Base-by-base conservation (phyloP, 2,113 vertebrate species). In the Barbus barbus region DNA sequence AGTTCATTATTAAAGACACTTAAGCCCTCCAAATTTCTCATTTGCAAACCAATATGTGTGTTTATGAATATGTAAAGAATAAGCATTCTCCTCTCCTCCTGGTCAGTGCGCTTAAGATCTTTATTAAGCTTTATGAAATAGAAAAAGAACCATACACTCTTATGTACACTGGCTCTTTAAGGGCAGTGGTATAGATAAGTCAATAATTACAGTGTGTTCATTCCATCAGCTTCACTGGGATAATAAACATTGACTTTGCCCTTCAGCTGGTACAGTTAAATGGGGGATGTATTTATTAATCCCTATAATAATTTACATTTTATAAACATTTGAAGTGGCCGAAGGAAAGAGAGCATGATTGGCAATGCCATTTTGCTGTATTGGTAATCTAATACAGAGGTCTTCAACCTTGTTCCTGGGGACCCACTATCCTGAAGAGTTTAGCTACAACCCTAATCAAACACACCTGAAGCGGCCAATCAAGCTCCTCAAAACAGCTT, bases 71-170 rank as follows among this genome's bases (percentile, higher is more conserved):
- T 58, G 56, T 6, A 78, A 38, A 36, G n/a, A 61, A 79, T 41
- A 79, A 63, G n/a, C n/a, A 63, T 79, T 63, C 0, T n/a, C 20
- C 28, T 77, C 51, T 44, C 14, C n/a, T 80, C 53, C 36, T 46
- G 16, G 61, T 86, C 72, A 67, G 36, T 84, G 53, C 41, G 33
- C 20, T 48, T 38, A 58, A 61, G 36, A 79, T 11, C 76, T 84
- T 84, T 84, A 84, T 84, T 84, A 72, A 72, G 33, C 28, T 60
- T 71, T 46, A 38, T 79, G 28, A 24, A 58, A 44, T 84, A 84
- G 33, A 78, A 84, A 84, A 83, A 83, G 38, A 74, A 69, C 33
- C 58, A 81, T 60, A 71, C 78, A 86, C 38, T 53, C 9, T 31
- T 63, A 60, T 76, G 60, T 84, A 86, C 71, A 87, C 48, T 24